Evolutionary conservation across 2,888 invertebrate species (phyloP).

Genomic region (Cerceris ruficornis): DNA sequence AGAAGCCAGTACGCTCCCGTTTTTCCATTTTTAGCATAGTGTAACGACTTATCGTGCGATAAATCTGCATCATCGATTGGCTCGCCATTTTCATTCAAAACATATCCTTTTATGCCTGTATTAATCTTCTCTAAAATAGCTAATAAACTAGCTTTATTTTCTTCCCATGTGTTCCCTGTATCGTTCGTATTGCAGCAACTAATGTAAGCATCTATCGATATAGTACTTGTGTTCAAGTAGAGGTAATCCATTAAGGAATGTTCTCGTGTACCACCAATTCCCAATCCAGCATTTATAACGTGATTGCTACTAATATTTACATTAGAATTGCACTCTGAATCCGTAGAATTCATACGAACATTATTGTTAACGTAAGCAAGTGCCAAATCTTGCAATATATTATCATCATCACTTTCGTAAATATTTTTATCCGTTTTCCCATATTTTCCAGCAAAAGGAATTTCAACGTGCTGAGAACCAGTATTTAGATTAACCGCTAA

Average conservation of each 20-base stretch:
- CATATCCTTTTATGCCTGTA: constrained; percentile 74
- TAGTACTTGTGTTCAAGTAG: constrained; percentile 76
- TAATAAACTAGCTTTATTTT: constrained; percentile 74
- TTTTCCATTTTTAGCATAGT: constrained; percentile 66
- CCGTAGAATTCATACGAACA: constrained; percentile 59
- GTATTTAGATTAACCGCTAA: constrained; percentile 75
- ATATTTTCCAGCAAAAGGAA: constrained; percentile 71
- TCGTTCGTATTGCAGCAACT: constrained; percentile 77
- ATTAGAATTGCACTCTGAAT: constrained; percentile 63
- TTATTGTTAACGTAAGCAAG: constrained; percentile 68
- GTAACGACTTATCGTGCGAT: constrained; percentile 73
- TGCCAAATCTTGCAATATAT: constrained; percentile 69
- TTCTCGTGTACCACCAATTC: constrained; percentile 51
- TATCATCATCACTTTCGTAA: constrained; percentile 71
- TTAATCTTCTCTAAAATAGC: constrained; percentile 68
- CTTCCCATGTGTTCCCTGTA: constrained; percentile 70
- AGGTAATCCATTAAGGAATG: constrained; percentile 76
- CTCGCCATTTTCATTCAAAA: constrained; percentile 71
- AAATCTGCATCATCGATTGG: constrained; percentile 74
- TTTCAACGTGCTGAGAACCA: constrained; percentile 77
- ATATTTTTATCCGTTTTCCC: constrained; percentile 44
- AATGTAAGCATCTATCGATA: constrained; percentile 77
- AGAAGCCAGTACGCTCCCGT: constrained; percentile 78
- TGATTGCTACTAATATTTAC: constrained; percentile 61
- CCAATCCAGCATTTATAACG: constrained; percentile 66